Conservation (phyloP, 2,888 invertebrate species). For the Acanthosoma haemorrhoidale region DNA sequence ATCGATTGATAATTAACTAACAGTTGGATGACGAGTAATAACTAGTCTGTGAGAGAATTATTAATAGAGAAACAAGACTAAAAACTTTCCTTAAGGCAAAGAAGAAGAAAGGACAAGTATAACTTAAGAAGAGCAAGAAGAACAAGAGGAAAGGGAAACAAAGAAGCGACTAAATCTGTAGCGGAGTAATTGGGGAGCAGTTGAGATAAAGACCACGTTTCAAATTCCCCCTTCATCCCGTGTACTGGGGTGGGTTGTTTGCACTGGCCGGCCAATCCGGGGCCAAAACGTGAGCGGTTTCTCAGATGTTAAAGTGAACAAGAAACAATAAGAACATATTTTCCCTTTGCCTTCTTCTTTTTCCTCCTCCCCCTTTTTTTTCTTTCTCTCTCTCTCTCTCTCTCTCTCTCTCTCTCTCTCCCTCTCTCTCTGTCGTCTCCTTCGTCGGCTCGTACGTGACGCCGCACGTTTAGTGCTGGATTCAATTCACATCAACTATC, state of each 20-base stretch:
- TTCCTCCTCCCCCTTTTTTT: background rate
- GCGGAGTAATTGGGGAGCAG: background rate
- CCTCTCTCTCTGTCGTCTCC: no score
- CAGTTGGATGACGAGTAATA: no score
- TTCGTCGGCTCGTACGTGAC: no score
- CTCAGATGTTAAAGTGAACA: conserved; percentile 19
- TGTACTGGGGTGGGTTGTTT: background rate
- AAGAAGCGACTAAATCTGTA: conserved; percentile 4
- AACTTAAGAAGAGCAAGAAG: background rate
- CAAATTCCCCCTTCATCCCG: background rate
- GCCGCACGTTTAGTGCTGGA: no score
- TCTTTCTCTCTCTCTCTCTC: no score
- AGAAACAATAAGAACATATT: conserved; percentile 25
- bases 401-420: background rate
- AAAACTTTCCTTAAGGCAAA: no score
- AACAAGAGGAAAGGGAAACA: background rate
- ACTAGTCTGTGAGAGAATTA: no score
- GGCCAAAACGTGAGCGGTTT: conserved; percentile 9
- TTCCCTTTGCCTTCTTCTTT: background rate
- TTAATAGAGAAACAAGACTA: no score
- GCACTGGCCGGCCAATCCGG: background rate
- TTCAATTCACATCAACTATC: no score
- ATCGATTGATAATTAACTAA: no score
- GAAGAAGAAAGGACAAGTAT: background rate
- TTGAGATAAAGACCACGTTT: conserved; percentile 14